Conservation (phyloP, 53 echinoderm and acorn worm genomes). For the Mesocentrotus franciscanus region DNA sequence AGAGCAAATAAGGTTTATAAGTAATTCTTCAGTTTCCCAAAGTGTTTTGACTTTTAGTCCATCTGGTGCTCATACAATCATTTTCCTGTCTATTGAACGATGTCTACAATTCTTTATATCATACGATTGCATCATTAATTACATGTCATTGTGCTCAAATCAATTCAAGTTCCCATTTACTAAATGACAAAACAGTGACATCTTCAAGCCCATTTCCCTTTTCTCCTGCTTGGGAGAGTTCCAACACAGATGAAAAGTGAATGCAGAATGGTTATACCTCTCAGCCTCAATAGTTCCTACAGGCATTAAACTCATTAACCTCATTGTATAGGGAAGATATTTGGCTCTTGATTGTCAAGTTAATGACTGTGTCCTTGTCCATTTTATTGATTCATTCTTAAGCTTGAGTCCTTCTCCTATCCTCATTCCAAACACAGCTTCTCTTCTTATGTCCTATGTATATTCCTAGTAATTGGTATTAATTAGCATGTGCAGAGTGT, state of each 20-base stretch:
- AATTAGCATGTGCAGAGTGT: neutral
- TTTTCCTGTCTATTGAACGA: neutral
- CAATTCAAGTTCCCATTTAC: neutral
- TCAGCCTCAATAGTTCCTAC: neutral
- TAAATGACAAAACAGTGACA: neutral
- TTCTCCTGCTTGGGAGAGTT: neutral
- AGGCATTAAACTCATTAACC: constrained; percentile 35
- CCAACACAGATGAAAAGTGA: neutral
- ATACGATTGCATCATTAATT: neutral
- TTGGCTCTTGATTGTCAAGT: constrained; percentile 18
- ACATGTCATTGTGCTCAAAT: neutral
- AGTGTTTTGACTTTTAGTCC: neutral
- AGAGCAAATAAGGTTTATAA: neutral
- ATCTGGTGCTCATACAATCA: neutral
- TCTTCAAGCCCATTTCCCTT: neutral
- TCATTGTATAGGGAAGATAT: neutral
- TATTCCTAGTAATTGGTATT: neutral
- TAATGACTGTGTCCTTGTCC: constrained; percentile 12
- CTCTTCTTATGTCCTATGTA: neutral
- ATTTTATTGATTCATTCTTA: constrained; percentile 11
- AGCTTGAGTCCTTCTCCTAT: neutral
- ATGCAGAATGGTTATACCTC: neutral
- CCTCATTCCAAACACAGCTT: neutral
- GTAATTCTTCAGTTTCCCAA: neutral
- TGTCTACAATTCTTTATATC: too few species aligned